These are phyloP conservation scores for Cremastobaeus sp. DNA, from an alignment of 2,888 invertebrate species.

Conservation along the genomic window DNA sequence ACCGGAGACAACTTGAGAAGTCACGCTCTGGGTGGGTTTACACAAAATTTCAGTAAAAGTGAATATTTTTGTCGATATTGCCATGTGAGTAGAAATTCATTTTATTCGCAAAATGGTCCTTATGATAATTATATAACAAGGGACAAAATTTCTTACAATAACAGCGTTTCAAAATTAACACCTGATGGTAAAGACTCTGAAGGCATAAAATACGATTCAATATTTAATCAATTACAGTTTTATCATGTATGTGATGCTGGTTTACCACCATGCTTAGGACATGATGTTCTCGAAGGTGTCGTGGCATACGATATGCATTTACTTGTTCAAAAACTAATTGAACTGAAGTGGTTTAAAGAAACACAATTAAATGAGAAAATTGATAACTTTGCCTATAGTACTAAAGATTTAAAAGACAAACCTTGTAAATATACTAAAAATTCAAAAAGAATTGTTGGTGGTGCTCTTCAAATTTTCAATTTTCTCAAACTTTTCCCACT, in stretches of 20 bases:
- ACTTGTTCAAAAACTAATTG: constrained; percentile 42
- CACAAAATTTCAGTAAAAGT: constrained; percentile 59
- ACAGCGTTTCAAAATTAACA: too few species aligned
- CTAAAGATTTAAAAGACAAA: constrained; percentile 21
- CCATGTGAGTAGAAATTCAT: constrained; percentile 1
- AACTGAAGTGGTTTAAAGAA: constrained; percentile 33
- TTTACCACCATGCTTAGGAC: constrained; percentile 57
- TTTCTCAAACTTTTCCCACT: constrained; percentile 56
- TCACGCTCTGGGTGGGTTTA: too few species aligned
- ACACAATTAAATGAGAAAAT: not conserved
- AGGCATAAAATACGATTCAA: constrained; percentile 59
- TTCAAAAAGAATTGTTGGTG: constrained; percentile 26
- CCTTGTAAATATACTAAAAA: not conserved
- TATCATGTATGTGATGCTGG: constrained; percentile 59
- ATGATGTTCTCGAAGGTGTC: constrained; percentile 57
- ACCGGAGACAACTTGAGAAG: too few species aligned
- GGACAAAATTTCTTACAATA: not conserved
- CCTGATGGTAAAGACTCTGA: constrained; percentile 8
- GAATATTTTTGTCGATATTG: constrained; percentile 38
- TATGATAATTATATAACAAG: not conserved
- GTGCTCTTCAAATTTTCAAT: constrained; percentile 54
- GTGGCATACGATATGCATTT: constrained; percentile 50
- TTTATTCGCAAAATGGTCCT: not conserved
- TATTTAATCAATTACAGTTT: constrained; percentile 50
- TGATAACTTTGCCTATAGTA: constrained; percentile 33